These are phyloP conservation scores for Noctua pronuba DNA, from an alignment of 2,888 invertebrate genomes.

Conservation along the genomic window DNA sequence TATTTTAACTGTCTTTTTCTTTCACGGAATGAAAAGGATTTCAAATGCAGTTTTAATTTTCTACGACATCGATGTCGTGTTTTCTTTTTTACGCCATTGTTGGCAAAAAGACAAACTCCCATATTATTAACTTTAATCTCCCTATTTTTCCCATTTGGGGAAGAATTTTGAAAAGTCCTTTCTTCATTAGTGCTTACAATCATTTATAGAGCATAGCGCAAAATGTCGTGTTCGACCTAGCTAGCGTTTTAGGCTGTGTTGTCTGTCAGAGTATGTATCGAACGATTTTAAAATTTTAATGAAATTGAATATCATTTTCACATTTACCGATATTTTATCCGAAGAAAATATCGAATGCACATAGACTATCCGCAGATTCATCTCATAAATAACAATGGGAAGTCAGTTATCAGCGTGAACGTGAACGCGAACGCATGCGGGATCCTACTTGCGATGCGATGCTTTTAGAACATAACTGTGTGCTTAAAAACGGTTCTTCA, in stretches of 20 bases:
- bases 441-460: slow-evolving; percentile 1
- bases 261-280: neutral
- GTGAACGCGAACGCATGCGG: neutral
- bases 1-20: neutral
- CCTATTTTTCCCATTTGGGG: neutral
- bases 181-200: neutral
- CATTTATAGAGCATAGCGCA: neutral
- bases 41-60: slow-evolving; percentile 1
- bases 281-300: neutral
- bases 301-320: neutral
- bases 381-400: slow-evolving; percentile 15
- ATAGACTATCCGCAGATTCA: neutral
- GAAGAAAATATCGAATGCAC: neutral
- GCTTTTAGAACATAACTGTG: slow-evolving; percentile 43
- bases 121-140: neutral
- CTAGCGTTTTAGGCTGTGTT: neutral
- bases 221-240: neutral
- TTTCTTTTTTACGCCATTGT: neutral
- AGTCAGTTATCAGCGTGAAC: slow-evolving; percentile 21
- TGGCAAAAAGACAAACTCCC: neutral
- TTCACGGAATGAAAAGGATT: slow-evolving; percentile 18
- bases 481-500: slow-evolving; percentile 14
- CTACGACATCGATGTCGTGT: neutral
- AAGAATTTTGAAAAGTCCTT: neutral
- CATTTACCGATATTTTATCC: neutral